Conservation (phyloP, 2,113 vertebrate genomes). For the Xiphophorus maculatus region DNA sequence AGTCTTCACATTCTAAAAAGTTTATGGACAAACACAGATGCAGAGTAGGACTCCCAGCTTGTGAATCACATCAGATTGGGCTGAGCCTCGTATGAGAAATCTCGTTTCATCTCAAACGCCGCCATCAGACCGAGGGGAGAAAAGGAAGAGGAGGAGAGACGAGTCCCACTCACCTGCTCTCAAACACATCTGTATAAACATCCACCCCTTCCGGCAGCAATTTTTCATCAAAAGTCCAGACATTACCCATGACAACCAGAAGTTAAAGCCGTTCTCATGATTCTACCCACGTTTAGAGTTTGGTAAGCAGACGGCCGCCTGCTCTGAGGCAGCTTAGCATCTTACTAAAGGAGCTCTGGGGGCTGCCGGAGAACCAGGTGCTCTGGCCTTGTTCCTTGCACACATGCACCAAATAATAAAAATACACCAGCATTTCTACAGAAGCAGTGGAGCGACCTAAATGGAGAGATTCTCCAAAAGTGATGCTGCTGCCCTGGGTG, state of each 20-base stretch:
- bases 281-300: slow-evolving; percentile 57
- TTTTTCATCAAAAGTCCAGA: slow-evolving; percentile 43
- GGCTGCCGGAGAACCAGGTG: slow-evolving; percentile 10
- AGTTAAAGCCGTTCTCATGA: slow-evolving; percentile 64
- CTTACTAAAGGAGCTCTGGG: slow-evolving; percentile 53
- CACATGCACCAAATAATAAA: slow-evolving; percentile 23
- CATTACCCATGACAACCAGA: slow-evolving; percentile 10
- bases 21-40: slow-evolving; percentile 13
- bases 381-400: neutral
- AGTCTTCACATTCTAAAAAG: slow-evolving; percentile 31
- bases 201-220: slow-evolving; percentile 15
- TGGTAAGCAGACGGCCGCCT: slow-evolving; percentile 56
- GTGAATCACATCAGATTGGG: slow-evolving; percentile 32
- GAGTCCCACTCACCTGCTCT: slow-evolving; percentile 53
- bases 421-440: neutral
- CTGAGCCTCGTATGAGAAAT: slow-evolving; percentile 63
- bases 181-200: slow-evolving; percentile 62
- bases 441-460: too few relatives aligned
- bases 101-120: slow-evolving; percentile 65
- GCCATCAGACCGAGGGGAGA: slow-evolving; percentile 37
- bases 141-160: slow-evolving; percentile 25
- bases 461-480: neutral
- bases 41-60: slow-evolving; percentile 9
- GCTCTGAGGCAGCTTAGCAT: slow-evolving; percentile 41
- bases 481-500: slow-evolving; percentile 41